A percentile compares a stretch with the other conserved stretches of the same genome.
phyloP scores from a whole-genome alignment of 1,140 invertebrate genomes.

The Zophobas atratus region DNA sequence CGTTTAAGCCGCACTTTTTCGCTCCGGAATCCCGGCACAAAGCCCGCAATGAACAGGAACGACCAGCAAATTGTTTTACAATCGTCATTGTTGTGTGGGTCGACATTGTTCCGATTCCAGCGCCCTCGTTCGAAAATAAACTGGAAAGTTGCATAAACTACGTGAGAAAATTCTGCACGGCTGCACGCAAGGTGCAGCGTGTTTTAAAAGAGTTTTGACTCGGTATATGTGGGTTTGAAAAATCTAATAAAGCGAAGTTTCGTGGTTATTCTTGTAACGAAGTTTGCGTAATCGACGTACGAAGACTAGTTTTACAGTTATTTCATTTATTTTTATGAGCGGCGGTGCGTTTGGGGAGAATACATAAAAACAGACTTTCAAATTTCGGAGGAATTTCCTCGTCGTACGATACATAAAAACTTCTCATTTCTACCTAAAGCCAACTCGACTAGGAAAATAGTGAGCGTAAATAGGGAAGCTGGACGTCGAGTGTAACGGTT shows the following conservation, averaged over 20 bases:
- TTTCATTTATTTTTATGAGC: slow-evolving; percentile 33
- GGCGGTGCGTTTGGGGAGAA: slow-evolving; percentile 16
- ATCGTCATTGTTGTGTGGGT: slow-evolving; percentile 13
- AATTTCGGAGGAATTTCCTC: slow-evolving; percentile 22
- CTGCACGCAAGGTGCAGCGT: slow-evolving; percentile 20
- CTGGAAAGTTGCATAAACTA: slow-evolving; percentile 31
- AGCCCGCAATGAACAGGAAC: not conserved
- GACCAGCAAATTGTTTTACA: slow-evolving; percentile 7
- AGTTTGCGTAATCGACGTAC: slow-evolving; percentile 2
- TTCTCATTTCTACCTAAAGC: not conserved
- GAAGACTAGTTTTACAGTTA: slow-evolving; percentile 37
- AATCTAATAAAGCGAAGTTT: not conserved
- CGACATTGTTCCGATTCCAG: slow-evolving; percentile 14
- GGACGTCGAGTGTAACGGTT: too few species aligned
- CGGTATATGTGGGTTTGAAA: slow-evolving; percentile 13
- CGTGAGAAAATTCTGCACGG: slow-evolving; percentile 42
- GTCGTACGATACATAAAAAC: slow-evolving; percentile 3
- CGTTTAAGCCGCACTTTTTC: too few species aligned
- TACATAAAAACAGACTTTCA: slow-evolving; percentile 38
- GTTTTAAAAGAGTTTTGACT: not conserved
- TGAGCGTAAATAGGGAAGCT: too few species aligned
- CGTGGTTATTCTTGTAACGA: not conserved
- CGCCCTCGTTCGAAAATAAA: slow-evolving; percentile 22
- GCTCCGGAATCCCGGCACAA: not conserved
- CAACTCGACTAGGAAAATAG: too few species aligned